A percentile compares a stretch with the other conserved stretches of the same genome.
phyloP scores from a whole-genome alignment of 2,113 vertebrate species.

The Dasyprocta punctata region DNA sequence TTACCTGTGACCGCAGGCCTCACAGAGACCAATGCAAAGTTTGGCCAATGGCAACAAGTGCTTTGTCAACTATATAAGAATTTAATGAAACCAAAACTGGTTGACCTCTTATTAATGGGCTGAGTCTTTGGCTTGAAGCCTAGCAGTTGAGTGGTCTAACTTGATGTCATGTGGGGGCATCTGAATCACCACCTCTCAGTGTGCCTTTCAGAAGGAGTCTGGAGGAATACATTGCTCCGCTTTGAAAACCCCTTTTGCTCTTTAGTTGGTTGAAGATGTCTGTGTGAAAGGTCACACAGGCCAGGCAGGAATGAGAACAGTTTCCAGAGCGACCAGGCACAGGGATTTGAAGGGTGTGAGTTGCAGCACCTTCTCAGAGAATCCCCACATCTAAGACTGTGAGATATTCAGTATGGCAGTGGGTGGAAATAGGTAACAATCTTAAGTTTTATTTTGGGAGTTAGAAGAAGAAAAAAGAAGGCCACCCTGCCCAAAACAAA shows the following conservation, averaged over 20 bases:
- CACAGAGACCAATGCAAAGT: neutral
- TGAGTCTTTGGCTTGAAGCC: neutral
- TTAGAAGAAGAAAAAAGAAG: constrained; percentile 5
- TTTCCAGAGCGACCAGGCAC: neutral
- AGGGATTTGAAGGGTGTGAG: neutral
- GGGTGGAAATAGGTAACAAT: neutral
- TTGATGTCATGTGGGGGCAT: neutral
- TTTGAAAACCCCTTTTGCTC: neutral
- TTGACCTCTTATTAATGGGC: neutral
- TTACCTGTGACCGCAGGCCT: neutral
- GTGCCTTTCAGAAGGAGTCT: neutral
- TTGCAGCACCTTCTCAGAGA: neutral
- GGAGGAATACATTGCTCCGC: neutral
- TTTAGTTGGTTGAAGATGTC: neutral
- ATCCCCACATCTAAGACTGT: neutral
- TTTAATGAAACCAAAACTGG: neutral
- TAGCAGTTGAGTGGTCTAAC: neutral
- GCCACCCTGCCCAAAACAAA: neutral
- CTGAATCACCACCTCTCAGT: neutral
- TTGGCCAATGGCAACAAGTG: neutral
- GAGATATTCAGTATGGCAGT: neutral
- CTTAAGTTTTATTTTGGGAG: neutral
- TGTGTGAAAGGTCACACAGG: neutral
- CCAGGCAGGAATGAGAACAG: neutral
- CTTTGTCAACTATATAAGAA: neutral